A percentile compares a stretch with the other conserved stretches of the same genome.
These are phyloP conservation scores for Hydrocynus forskahlii DNA, from an alignment of 2,797 vertebrate species.

Conservation along the genomic window DNA sequence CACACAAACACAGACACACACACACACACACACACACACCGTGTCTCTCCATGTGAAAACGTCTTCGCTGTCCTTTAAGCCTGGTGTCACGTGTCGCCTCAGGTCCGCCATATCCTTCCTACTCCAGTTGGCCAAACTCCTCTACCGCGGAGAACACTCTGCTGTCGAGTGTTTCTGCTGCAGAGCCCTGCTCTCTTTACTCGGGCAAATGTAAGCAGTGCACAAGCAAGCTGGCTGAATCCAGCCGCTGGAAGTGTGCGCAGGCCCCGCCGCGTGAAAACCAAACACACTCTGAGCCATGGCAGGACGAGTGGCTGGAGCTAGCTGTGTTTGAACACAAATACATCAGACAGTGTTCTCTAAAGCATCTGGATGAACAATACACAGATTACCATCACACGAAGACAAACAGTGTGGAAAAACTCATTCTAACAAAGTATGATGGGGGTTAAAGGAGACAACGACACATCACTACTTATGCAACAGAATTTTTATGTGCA, in stretches of 20 bases:
- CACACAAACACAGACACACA: too few relatives aligned
- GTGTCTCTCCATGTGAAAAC: conserved; percentile 45
- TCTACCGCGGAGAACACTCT: not conserved
- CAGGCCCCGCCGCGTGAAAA: conserved; percentile 69
- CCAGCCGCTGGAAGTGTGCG: conserved; percentile 63
- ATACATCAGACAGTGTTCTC: conserved; percentile 58
- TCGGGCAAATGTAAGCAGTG: not conserved
- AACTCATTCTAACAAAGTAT: not conserved
- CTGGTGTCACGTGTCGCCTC: conserved; percentile 58
- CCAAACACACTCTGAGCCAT: conserved; percentile 75
- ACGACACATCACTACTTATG: too few relatives aligned
- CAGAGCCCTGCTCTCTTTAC: not conserved
- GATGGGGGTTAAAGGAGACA: not conserved
- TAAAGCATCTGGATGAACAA: not conserved
- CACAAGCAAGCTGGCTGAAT: not conserved
- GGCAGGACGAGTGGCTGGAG: conserved; percentile 68
- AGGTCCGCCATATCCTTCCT: conserved; percentile 40
- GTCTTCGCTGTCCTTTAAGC: conserved; percentile 13
- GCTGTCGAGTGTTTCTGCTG: not conserved
- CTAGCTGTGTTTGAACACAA: conserved; percentile 73
- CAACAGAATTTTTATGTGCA: too few relatives aligned
- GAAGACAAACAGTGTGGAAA: not conserved
- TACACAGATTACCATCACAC: not conserved
- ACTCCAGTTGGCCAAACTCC: not conserved
- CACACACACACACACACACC: too few relatives aligned